These are phyloP conservation scores for Euthynnus affinis DNA, from an alignment of 2,797 vertebrate genomes.

Conservation along the genomic window DNA sequence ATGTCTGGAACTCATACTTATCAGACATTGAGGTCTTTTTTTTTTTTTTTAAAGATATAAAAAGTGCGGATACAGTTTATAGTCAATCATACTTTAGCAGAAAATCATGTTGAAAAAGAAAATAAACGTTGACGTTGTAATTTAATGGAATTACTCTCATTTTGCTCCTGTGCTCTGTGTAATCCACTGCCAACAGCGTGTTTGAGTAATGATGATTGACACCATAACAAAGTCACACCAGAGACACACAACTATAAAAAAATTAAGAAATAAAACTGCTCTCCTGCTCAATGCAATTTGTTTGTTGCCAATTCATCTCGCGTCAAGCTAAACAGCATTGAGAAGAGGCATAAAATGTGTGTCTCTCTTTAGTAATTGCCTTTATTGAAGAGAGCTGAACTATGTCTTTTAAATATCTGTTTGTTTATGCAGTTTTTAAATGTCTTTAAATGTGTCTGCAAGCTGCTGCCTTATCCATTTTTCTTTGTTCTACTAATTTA, in stretches of 20 bases:
- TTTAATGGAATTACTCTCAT: conserved; percentile 6
- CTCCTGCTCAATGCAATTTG: not conserved
- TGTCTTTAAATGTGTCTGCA: not conserved
- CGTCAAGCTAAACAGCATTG: not conserved
- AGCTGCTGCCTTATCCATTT: not conserved
- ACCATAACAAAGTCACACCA: too few species aligned
- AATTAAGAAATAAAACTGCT: not conserved
- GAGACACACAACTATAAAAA: not conserved
- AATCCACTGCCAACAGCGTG: not conserved
- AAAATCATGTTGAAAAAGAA: conserved; percentile 17
- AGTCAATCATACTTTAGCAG: conserved; percentile 9
- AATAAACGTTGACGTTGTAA: not conserved
- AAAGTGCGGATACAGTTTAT: not conserved
- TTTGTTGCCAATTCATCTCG: too few species aligned
- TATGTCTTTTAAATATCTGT: not conserved
- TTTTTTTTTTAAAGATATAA: too few species aligned
- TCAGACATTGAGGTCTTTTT: conserved; percentile 8
- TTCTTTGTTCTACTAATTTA: not conserved
- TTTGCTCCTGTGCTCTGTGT: not conserved
- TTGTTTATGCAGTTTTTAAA: not conserved
- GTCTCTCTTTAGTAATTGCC: not conserved
- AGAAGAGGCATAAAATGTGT: not conserved
- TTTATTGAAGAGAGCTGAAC: not conserved
- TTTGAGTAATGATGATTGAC: not conserved
- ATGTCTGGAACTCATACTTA: conserved; percentile 56